These are phyloP conservation scores for Spheniscus humboldti DNA, from an alignment of 2,797 vertebrate genomes.

Conservation along the genomic window DNA sequence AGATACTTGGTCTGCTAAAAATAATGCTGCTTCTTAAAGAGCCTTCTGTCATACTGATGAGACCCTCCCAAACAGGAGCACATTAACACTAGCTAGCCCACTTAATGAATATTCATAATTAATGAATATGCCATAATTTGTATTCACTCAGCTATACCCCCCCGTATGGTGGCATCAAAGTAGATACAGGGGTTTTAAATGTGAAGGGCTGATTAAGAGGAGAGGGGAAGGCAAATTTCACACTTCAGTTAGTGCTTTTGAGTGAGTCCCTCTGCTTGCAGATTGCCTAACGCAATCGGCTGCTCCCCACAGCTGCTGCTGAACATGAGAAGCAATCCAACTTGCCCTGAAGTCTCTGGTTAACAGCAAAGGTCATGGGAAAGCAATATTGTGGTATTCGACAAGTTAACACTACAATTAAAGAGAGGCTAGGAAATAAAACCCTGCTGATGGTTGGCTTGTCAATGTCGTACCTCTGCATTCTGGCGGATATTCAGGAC, in stretches of 20 bases:
- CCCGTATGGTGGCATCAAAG: neutral
- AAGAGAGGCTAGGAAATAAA: neutral
- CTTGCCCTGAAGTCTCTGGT: neutral
- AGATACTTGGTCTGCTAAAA: conserved; percentile 22
- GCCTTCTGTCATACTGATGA: neutral
- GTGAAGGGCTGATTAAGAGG: neutral
- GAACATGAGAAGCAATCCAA: neutral
- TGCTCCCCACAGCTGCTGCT: conserved; percentile 12
- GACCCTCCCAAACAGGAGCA: neutral
- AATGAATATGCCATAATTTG: neutral
- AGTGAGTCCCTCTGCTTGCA: neutral
- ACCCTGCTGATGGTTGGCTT: neutral
- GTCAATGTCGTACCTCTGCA: rapidly evolving
- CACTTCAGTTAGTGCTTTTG: conserved; percentile 10
- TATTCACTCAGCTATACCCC: neutral
- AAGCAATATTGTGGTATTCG: neutral
- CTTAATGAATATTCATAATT: conserved; percentile 18
- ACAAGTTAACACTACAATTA: conserved; percentile 8
- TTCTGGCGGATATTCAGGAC: neutral
- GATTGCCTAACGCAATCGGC: neutral
- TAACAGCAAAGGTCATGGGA: conserved; percentile 26
- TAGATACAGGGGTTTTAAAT: neutral
- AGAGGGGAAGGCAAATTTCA: conserved; percentile 24
- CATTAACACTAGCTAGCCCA: neutral
- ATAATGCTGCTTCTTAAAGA: conserved; percentile 9